These are phyloP conservation scores for Bellardia pandia DNA, from an alignment of 2,888 invertebrate species.

Conservation along the genomic window DNA sequence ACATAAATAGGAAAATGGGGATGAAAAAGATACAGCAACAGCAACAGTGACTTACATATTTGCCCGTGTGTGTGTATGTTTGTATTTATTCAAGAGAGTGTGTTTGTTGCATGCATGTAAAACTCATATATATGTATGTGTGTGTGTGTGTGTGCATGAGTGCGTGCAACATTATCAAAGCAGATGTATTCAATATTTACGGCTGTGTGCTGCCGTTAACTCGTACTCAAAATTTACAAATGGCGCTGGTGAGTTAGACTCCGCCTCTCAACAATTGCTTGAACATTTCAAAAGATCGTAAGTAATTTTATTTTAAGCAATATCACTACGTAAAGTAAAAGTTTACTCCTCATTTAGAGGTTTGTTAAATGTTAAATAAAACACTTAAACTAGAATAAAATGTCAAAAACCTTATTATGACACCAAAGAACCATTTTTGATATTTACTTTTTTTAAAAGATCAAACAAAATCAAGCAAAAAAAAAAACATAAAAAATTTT, in stretches of 20 bases:
- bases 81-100: constrained; percentile 24
- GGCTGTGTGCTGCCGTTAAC: constrained; percentile 74
- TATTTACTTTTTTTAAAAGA: no score
- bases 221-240: constrained; percentile 70
- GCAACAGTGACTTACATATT: background rate
- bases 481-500: no score
- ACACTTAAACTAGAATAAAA: no score
- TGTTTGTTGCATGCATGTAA: constrained; percentile 35
- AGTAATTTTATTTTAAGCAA: background rate
- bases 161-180: constrained; percentile 27
- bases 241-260: constrained; percentile 77
- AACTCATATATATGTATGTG: background rate
- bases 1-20: constrained; percentile 25
- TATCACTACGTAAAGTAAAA: no score
- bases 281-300: background rate
- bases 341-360: no score
- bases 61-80: background rate
- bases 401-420: no score
- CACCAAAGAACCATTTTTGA: no score
- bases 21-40: constrained; percentile 36
- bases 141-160: constrained; percentile 39
- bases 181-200: constrained; percentile 66
- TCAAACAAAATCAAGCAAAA: no score
- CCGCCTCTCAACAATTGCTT: constrained; percentile 76
- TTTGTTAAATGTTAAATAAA: no score